Evolutionary conservation across 2,113 vertebrate genomes (phyloP).

Genomic region (Anthoscopus minutus): DNA sequence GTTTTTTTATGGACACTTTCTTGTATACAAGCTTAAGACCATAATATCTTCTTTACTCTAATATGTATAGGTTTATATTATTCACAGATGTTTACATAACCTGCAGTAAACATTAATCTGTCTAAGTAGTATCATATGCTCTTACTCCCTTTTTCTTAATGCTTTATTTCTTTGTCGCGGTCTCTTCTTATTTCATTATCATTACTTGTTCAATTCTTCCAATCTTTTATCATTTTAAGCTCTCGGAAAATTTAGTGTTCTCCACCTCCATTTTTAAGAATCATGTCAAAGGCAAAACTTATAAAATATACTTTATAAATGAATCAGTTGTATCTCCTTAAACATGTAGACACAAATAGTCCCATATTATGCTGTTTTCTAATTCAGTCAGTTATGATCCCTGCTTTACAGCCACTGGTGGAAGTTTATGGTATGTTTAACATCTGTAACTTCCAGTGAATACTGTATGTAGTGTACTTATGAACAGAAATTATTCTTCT

Average conservation of each 20-base stretch:
- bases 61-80: neutral
- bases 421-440: neutral
- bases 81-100: neutral
- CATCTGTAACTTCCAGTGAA: neutral
- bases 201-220: neutral
- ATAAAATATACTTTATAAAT: neutral
- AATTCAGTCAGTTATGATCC: neutral
- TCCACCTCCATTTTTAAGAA: neutral
- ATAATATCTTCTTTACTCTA: neutral
- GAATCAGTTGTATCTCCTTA: neutral
- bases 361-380: neutral
- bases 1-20: neutral
- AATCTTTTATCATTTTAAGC: neutral
- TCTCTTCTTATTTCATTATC: neutral
- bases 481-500: neutral
- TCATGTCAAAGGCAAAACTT: neutral
- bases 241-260: neutral
- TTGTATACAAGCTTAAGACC: neutral
- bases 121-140: neutral
- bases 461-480: neutral
- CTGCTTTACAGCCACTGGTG: neutral
- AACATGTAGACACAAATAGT: neutral
- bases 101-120: neutral
- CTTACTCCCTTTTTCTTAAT: neutral
- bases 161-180: neutral